Conservation (phyloP, 2,113 vertebrate genomes). For the Dissostichus mawsoni region DNA sequence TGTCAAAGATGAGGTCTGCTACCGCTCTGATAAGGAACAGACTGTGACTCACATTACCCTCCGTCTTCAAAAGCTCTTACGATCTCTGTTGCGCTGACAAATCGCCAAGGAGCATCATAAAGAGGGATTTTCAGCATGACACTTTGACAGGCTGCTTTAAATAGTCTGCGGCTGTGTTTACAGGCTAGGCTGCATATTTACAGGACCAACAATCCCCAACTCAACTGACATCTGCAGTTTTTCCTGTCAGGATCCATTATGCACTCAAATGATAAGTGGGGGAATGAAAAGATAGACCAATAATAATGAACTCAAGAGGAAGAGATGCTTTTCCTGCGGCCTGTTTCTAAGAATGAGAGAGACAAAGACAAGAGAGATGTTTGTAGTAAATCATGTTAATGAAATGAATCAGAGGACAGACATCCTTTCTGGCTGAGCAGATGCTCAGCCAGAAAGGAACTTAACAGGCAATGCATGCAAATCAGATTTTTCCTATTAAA, state of each 20-base stretch:
- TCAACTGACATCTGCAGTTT: constrained; percentile 56
- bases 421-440: too few relatives aligned
- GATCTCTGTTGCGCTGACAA: constrained; percentile 5
- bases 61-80: constrained; percentile 29
- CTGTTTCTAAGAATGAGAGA: constrained; percentile 23
- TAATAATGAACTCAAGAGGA: constrained; percentile 40
- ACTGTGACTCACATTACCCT: constrained; percentile 24
- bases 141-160: constrained; percentile 56
- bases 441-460: constrained; percentile 38
- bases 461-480: constrained; percentile 2
- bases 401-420: constrained; percentile 34
- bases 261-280: constrained; percentile 39
- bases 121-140: constrained; percentile 41
- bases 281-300: constrained; percentile 33
- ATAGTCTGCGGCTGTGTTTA: constrained; percentile 63
- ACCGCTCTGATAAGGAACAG: constrained; percentile 63
- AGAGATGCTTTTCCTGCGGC: constrained; percentile 41
- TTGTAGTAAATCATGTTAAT: constrained; percentile 11
- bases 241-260: constrained; percentile 45
- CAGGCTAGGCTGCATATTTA: constrained; percentile 45
- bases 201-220: constrained; percentile 32
- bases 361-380: neutral
- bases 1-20: constrained; percentile 58
- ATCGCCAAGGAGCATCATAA: constrained; percentile 39
- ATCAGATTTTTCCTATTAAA: constrained; percentile 55